phyloP scores from a whole-genome alignment of 2,888 invertebrate species.

The Harmothoe impar region DNA sequence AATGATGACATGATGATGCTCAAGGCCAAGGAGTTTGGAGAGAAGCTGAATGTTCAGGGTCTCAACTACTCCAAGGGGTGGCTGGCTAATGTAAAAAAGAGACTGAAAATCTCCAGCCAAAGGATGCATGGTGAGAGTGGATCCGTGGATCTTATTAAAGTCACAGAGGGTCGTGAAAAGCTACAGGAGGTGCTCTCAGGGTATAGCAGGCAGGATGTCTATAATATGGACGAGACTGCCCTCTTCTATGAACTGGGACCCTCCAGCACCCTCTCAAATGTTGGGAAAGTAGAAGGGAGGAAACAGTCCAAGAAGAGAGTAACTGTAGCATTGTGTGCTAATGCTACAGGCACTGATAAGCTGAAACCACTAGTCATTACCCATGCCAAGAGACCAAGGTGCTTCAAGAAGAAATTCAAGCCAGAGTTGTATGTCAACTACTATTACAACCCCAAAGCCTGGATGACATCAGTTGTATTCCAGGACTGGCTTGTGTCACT shows the following conservation, averaged over 20 bases:
- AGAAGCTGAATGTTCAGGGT: neutral
- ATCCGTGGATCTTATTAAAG: neutral
- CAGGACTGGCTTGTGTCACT: slow-evolving; percentile 12
- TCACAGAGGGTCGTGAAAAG: neutral
- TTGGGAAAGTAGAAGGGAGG: too few relatives aligned
- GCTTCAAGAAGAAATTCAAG: too few relatives aligned
- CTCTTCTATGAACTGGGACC: slow-evolving; percentile 65
- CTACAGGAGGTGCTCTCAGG: slow-evolving; percentile 52
- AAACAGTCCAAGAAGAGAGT: slow-evolving; percentile 68
- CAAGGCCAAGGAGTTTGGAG: slow-evolving; percentile 2
- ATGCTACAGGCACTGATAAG: too few relatives aligned
- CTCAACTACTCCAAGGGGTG: slow-evolving; percentile 25
- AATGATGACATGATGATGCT: slow-evolving; percentile 42
- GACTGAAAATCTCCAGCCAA: neutral
- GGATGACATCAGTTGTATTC: too few relatives aligned
- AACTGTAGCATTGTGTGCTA: too few relatives aligned
- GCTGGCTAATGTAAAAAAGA: slow-evolving; percentile 28
- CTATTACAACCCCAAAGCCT: too few relatives aligned
- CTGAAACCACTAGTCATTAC: too few relatives aligned
- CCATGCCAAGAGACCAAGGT: too few relatives aligned
- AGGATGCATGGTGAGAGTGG: neutral
- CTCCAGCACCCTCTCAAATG: slow-evolving; percentile 65
- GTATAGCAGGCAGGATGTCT: slow-evolving; percentile 67
- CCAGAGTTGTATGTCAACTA: too few relatives aligned
- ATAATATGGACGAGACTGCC: slow-evolving; percentile 69